Evolutionary conservation across 1,140 invertebrate genomes (phyloP), one percentile per base, ranked within the genome.

Genomic region (Aphelenchoides fujianensis): DNA sequence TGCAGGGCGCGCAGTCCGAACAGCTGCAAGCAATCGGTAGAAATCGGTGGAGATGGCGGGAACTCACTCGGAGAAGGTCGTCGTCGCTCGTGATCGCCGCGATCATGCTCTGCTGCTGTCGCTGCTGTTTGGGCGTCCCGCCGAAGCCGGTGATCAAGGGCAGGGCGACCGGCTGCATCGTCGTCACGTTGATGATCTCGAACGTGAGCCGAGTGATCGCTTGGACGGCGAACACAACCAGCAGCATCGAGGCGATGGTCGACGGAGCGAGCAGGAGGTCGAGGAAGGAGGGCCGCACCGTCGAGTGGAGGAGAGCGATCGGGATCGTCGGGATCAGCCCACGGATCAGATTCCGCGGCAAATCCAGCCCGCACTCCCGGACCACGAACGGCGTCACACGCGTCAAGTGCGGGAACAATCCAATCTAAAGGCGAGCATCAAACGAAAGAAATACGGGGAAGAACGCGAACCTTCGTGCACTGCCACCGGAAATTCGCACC

Each of bases 401-500:
- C n/a, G 16, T 27, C 41, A 66, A 66, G 16, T 32, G 12, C 2
- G 31, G n/a, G 27, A 66, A 66, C 31, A 37, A 30, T n/a, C 32
- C 36, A 9, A 12, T 30, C 63, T 66, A 35, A 61, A n/a, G n/a
- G n/a, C n/a, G n/a, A 61, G 37, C 9, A 9, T 59, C 37, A 9
- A 61, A 61, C 1, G 37, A 16, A 61, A 19, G n/a, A 61, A 1
- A 61, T n/a, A n/a, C n/a, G n/a, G n/a, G n/a, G n/a, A n/a, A 61
- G 1, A 61, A 61, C 0, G 1, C n/a, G 36, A 28, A 61, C 63
- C 31, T 66, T 36, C 2, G 36, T 30, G 36, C 31, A 66, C 53
- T 66, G 16, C 63, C 63, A 66, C 53, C 63, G 16, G 7, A 66
- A 66, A 31, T 66, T 66, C 23, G 63, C 63, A 16, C 32, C n/a